These are phyloP conservation scores for Acrocephalus arundinaceus DNA, from an alignment of 2,113 vertebrate species.

Conservation along the genomic window DNA sequence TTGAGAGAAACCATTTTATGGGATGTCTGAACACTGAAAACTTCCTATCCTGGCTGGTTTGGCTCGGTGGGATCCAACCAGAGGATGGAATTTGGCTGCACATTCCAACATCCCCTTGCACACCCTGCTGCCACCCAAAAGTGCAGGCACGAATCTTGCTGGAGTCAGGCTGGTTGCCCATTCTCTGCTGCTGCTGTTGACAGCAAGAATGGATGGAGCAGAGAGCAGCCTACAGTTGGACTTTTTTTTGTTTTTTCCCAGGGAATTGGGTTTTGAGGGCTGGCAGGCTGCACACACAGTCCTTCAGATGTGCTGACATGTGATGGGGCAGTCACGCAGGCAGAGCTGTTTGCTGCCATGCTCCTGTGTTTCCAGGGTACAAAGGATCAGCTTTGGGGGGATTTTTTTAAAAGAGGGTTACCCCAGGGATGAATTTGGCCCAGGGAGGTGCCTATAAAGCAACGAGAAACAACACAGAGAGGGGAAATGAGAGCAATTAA, in stretches of 20 bases:
- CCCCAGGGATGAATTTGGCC: slow-evolving; percentile 38
- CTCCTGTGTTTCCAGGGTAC: background rate
- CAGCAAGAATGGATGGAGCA: slow-evolving; percentile 20
- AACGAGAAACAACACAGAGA: slow-evolving; percentile 24
- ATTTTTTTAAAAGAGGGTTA: background rate
- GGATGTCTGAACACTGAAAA: background rate
- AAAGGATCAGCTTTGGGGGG: background rate
- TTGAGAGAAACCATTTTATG: background rate
- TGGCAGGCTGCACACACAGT: slow-evolving; percentile 5
- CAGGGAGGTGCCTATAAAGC: slow-evolving; percentile 20
- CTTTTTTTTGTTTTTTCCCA: background rate
- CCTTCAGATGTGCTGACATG: background rate
- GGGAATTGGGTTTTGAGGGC: slow-evolving; percentile 52
- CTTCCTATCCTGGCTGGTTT: background rate
- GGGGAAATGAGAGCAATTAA: slow-evolving; percentile 70
- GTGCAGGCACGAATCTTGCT: background rate
- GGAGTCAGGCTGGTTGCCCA: background rate
- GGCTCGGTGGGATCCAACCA: background rate
- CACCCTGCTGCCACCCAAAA: background rate
- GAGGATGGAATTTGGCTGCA: background rate
- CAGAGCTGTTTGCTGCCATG: slow-evolving; percentile 40
- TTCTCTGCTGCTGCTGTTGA: background rate
- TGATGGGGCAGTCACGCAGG: slow-evolving; percentile 23
- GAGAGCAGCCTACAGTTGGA: background rate
- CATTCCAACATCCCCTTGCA: background rate